Conservation (phyloP, 2,888 invertebrate species). For the Synergus laeviventris region DNA sequence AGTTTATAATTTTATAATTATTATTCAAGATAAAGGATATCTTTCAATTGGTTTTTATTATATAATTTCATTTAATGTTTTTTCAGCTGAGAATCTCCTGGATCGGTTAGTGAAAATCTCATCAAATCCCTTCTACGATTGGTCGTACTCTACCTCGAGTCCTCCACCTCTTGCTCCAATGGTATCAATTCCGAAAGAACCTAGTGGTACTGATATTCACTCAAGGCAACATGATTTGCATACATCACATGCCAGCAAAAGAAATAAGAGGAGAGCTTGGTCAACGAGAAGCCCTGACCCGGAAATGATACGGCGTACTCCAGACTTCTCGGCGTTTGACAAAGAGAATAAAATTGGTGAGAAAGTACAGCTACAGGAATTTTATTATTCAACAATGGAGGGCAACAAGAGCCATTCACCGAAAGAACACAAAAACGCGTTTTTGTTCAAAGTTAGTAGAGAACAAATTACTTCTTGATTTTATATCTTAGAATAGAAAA, state of each 20-base stretch:
- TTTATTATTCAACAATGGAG: conserved; percentile 72
- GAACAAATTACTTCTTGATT: background rate
- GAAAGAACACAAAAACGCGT: conserved; percentile 63
- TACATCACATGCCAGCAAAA: conserved; percentile 67
- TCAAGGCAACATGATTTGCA: conserved; percentile 35
- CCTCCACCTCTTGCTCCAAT: conserved; percentile 62
- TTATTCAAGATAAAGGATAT: background rate
- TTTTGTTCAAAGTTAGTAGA: conserved; percentile 67
- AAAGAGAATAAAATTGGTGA: conserved; percentile 59
- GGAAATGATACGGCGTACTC: conserved; percentile 59
- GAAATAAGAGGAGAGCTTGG: conserved; percentile 68
- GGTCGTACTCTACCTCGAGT: conserved; percentile 75
- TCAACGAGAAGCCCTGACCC: conserved; percentile 76
- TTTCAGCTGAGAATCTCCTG: conserved; percentile 73
- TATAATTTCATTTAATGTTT: conserved; percentile 39
- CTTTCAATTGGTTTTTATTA: background rate
- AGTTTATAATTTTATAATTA: conserved; percentile 68
- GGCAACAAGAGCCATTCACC: conserved; percentile 61
- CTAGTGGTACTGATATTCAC: background rate
- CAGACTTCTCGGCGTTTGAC: conserved; percentile 55
- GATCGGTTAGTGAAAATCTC: conserved; percentile 76
- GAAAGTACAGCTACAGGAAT: conserved; percentile 66
- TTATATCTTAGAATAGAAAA: background rate
- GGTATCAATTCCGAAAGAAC: conserved; percentile 54
- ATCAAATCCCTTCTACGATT: conserved; percentile 83